These are phyloP conservation scores for Margaritifera margaritifera DNA, from an alignment of 2,888 invertebrate species.

Conservation along the genomic window DNA sequence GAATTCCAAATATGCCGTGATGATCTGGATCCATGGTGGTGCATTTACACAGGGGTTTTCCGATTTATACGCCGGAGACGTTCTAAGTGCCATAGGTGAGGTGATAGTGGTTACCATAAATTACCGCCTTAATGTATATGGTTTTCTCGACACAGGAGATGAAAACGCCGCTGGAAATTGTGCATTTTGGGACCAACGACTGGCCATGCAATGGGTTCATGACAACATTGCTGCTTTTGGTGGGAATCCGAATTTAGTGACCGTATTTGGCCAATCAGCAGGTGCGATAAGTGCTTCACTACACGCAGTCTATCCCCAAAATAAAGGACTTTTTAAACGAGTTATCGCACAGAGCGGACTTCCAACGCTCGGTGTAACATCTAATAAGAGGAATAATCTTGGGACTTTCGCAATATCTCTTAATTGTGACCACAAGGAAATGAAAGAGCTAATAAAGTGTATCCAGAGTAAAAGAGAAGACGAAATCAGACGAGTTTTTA, in stretches of 20 bases:
- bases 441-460: slow-evolving; percentile 1
- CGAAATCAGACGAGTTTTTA: not conserved
- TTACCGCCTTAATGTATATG: slow-evolving; percentile 10
- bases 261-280: slow-evolving; percentile 18
- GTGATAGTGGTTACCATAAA: slow-evolving; percentile 15
- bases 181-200: slow-evolving; percentile 13
- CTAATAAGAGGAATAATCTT: too few species aligned
- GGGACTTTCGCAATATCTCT: not conserved
- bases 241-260: slow-evolving; percentile 12
- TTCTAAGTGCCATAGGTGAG: slow-evolving; percentile 3
- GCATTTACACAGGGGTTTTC: slow-evolving; percentile 3
- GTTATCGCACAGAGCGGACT: slow-evolving; percentile 13
- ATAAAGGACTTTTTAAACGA: slow-evolving; percentile 10
- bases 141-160: slow-evolving; percentile 6
- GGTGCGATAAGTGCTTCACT: slow-evolving; percentile 11
- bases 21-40: slow-evolving; percentile 16
- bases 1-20: slow-evolving; percentile 4
- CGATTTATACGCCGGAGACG: not conserved
- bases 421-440: slow-evolving; percentile 4
- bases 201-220: slow-evolving; percentile 14
- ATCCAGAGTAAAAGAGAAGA: not conserved
- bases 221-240: slow-evolving; percentile 15
- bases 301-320: slow-evolving; percentile 6
- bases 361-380: not conserved
- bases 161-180: slow-evolving; percentile 7